Evolutionary conservation across 2,888 invertebrate species (phyloP).

Genomic region (Macropis europaea): DNA sequence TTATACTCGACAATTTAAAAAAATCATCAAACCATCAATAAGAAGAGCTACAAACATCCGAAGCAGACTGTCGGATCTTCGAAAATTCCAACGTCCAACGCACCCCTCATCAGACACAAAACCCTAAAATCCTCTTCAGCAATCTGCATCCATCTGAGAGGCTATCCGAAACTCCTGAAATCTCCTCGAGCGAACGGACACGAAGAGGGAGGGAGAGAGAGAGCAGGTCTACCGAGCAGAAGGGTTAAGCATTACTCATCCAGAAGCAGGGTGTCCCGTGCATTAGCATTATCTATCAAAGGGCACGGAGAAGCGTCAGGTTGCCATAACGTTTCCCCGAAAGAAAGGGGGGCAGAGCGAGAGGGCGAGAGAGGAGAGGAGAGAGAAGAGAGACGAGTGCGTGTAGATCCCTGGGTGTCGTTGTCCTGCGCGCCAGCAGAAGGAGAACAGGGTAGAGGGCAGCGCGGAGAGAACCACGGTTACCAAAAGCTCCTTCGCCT

Average conservation of each 20-base stretch:
- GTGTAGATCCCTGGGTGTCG: constrained; percentile 43
- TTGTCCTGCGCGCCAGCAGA: constrained; percentile 36
- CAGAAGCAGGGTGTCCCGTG: constrained; percentile 15
- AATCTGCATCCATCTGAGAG: too few species aligned
- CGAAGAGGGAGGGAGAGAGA: too few species aligned
- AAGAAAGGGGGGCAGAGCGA: constrained; percentile 41
- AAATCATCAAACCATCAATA: too few species aligned
- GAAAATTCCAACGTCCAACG: too few species aligned
- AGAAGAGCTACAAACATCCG: too few species aligned
- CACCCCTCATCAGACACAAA: too few species aligned
- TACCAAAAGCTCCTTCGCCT: constrained; percentile 60
- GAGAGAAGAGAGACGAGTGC: constrained; percentile 9
- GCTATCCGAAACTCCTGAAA: too few species aligned
- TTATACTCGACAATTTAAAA: too few species aligned
- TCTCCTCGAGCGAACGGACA: background rate
- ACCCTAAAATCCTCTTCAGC: too few species aligned
- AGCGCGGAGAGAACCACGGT: constrained; percentile 41
- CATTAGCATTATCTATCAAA: constrained; percentile 48
- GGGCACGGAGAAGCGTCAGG: constrained; percentile 33
- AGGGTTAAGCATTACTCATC: constrained; percentile 34
- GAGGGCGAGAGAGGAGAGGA: constrained; percentile 43
- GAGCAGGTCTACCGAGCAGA: too few species aligned
- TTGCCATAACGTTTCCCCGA: constrained; percentile 47
- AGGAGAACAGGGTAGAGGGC: constrained; percentile 5
- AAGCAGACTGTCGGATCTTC: too few species aligned